Percentiles rank a stretch among this genome's conserved stretches.
These are phyloP conservation scores for Zaprionus kolodkinae DNA, from an alignment of 1,140 invertebrate species.

Conservation along the genomic window DNA sequence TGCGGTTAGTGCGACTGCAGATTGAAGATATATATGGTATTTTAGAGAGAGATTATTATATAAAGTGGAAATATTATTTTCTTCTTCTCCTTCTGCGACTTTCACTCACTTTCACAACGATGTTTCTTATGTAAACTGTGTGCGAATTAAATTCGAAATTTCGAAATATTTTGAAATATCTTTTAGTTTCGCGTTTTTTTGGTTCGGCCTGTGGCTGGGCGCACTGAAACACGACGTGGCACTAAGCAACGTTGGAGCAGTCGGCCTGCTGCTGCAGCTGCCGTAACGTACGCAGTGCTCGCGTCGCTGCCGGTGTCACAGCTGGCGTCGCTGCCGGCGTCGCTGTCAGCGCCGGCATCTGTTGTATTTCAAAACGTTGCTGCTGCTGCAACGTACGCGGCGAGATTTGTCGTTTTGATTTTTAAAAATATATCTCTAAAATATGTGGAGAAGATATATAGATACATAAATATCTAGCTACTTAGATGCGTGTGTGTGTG, in stretches of 20 bases:
- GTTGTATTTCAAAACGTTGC: slow-evolving; percentile 71
- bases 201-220: slow-evolving; percentile 67
- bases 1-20: slow-evolving; percentile 29
- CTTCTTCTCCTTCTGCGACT: background rate
- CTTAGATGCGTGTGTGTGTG: slow-evolving; percentile 1
- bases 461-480: slow-evolving; percentile 13
- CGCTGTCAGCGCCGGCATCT: slow-evolving; percentile 39
- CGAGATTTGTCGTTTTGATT: slow-evolving; percentile 77
- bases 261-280: slow-evolving; percentile 49
- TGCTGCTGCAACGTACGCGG: slow-evolving; percentile 51
- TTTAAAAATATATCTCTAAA: slow-evolving; percentile 75
- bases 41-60: background rate
- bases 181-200: slow-evolving; percentile 8
- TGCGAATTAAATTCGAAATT: slow-evolving; percentile 14
- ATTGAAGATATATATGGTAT: slow-evolving; percentile 3
- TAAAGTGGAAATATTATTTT: background rate
- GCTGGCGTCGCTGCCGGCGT: slow-evolving; percentile 25
- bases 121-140: slow-evolving; percentile 35
- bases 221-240: slow-evolving; percentile 74
- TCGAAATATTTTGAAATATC: slow-evolving; percentile 20
- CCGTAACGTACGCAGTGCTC: slow-evolving; percentile 6
- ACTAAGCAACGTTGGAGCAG: slow-evolving; percentile 64
- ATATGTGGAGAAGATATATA: slow-evolving; percentile 41
- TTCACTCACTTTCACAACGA: slow-evolving; percentile 65
- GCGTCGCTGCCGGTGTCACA: slow-evolving; percentile 19